Evolutionary conservation across 2,888 invertebrate species (phyloP), one percentile per base, ranked within the genome.

Genomic region (Mycalesis mineus): DNA sequence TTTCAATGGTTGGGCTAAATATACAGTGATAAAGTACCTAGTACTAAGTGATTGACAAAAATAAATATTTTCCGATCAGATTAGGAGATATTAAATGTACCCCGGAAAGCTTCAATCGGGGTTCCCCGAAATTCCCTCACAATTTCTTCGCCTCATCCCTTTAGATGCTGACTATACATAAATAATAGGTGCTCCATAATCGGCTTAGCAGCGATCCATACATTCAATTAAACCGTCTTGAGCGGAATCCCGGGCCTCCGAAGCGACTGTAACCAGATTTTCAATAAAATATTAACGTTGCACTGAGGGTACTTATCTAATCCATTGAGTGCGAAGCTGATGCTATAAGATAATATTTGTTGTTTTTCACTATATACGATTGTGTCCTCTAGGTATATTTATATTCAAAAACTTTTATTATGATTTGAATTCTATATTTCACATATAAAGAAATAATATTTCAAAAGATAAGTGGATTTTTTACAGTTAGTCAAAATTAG

Each of bases 221-320:
- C 68, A 72, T 74, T 72, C 73, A 75, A 75, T 74, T 74, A 74
- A 71, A 72, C 64, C 70, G 61, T 58, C 65, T 61, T 65, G 62
- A 51, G 58, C 57, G 47, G 37, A 50, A 57, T 60, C 47, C 57
- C 50, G 37, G 59, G 60, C 57, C 63, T 58, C 52, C 62, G 60
- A 62, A 65, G 62, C 58, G 62, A 55, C 61, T 33, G 57, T 64
- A 66, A 69, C 67, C 58, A 62, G 65, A 66, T 68, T 70, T 68
- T 68, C 65, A 65, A 70, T 71, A 70, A 69, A 69, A 68, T 72
- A 70, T 70, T 70, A 69, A 68, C 52, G 11, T 52, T 42, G 42
- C 41, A 51, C 41, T 17, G 11, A 31, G 31, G 33, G 52, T 55
- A 44, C 57, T 41, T 11, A 50, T 62, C 53, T 63, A 55, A 60